These are phyloP conservation scores for Strigamia maritima DNA, from an alignment of 2,888 invertebrate species.

Conservation along the genomic window DNA sequence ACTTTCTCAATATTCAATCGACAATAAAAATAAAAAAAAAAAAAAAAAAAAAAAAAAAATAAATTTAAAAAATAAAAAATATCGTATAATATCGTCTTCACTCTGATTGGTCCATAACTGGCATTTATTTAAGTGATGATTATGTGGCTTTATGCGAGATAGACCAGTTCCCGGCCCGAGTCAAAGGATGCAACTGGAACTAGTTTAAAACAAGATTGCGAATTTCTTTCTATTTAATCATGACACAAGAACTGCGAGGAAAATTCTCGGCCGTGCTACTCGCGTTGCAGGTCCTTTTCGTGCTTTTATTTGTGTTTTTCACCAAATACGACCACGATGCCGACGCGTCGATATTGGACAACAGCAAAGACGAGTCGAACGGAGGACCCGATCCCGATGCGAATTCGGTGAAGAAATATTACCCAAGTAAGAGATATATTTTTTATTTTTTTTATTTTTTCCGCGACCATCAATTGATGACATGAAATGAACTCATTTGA, in stretches of 20 bases:
- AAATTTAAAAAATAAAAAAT: too few relatives aligned
- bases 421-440: background rate
- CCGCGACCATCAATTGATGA: background rate
- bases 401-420: background rate
- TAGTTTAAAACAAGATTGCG: background rate
- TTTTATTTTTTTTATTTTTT: background rate
- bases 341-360: background rate
- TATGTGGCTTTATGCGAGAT: background rate
- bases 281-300: background rate
- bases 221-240: background rate
- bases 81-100: too few relatives aligned
- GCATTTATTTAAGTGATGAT: background rate
- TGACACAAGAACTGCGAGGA: background rate
- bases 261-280: background rate
- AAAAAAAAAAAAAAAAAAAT: too few relatives aligned
- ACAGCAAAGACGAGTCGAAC: background rate
- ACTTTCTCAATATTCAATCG: too few relatives aligned
- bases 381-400: background rate
- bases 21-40: too few relatives aligned
- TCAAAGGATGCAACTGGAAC: background rate
- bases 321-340: background rate
- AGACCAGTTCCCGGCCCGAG: background rate
- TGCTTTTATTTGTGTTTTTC: slow-evolving; percentile 4
- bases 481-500: background rate
- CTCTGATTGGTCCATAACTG: background rate